These are phyloP conservation scores for Chelonus insularis DNA, from an alignment of 1,140 invertebrate genomes.

Conservation along the genomic window DNA sequence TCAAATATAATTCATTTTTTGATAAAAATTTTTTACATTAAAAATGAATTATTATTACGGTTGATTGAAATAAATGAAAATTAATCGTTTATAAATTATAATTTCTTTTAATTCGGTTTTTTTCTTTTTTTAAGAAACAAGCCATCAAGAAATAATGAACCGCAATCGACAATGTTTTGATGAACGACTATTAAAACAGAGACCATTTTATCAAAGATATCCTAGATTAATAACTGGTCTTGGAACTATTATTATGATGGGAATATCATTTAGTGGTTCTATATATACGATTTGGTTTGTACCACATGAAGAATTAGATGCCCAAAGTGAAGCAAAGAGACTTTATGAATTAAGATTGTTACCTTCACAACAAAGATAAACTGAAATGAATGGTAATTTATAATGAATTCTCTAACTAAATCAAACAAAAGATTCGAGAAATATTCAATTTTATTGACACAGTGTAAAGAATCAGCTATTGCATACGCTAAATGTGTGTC, in stretches of 20 bases:
- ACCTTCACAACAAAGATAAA: too few relatives aligned
- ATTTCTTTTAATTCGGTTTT: too few relatives aligned
- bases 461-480: slow-evolving; percentile 70
- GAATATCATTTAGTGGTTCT: slow-evolving; percentile 69
- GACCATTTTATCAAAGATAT: slow-evolving; percentile 59
- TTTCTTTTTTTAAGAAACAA: slow-evolving; percentile 21
- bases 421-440: slow-evolving; percentile 71
- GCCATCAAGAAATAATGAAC: slow-evolving; percentile 29
- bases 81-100: too few relatives aligned
- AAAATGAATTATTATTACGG: too few relatives aligned
- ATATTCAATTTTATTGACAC: slow-evolving; percentile 72
- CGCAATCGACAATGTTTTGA: too few relatives aligned
- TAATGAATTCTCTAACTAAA: slow-evolving; percentile 79
- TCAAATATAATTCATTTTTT: too few relatives aligned
- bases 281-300: slow-evolving; percentile 71
- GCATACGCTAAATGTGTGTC: slow-evolving; percentile 79
- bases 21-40: too few relatives aligned
- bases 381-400: slow-evolving; percentile 24
- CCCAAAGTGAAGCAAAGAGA: slow-evolving; percentile 24
- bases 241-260: slow-evolving; percentile 53
- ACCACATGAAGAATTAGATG: slow-evolving; percentile 39
- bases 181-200: slow-evolving; percentile 39
- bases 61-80: too few relatives aligned
- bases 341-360: too few relatives aligned
- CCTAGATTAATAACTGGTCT: slow-evolving; percentile 56